A percentile compares a stretch with the other conserved stretches of the same genome.
Conservation (phyloP, 2,888 invertebrate species). For the Charanyca ferruginea region DNA sequence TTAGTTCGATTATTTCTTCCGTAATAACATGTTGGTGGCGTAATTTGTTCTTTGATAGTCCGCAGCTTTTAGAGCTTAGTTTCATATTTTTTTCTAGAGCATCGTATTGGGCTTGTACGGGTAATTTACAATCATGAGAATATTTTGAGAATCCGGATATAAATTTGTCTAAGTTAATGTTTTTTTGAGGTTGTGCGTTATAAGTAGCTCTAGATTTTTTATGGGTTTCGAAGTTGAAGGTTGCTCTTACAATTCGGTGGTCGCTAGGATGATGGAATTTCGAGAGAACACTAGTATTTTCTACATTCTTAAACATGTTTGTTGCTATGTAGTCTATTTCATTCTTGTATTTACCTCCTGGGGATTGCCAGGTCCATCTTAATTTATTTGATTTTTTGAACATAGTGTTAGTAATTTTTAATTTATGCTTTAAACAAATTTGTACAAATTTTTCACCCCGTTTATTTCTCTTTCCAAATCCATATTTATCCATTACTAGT, state of each 20-base stretch:
- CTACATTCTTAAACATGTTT: neutral
- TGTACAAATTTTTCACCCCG: neutral
- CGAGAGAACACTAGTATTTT: neutral
- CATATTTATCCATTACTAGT: neutral
- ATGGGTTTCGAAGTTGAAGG: too few species aligned
- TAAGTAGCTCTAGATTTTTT: too few species aligned
- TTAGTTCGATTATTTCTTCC: neutral
- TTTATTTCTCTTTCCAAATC: slow-evolving; percentile 8
- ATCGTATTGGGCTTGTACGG: too few species aligned
- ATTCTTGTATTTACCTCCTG: neutral
- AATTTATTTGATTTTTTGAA: neutral
- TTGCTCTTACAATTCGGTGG: neutral
- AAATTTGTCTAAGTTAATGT: too few species aligned
- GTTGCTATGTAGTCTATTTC: slow-evolving; percentile 1
- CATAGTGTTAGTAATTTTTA: neutral
- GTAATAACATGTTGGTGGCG: neutral
- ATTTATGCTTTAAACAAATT: neutral
- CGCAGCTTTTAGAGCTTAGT: neutral
- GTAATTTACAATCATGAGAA: too few species aligned
- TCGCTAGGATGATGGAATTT: neutral
- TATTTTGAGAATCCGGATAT: too few species aligned
- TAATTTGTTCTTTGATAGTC: neutral
- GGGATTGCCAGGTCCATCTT: neutral
- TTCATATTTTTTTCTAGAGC: neutral
- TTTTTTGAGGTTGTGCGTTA: too few species aligned